Evolutionary conservation across 92 coral and sea anemone species (phyloP).

Genomic region (Actinostola sp.): DNA sequence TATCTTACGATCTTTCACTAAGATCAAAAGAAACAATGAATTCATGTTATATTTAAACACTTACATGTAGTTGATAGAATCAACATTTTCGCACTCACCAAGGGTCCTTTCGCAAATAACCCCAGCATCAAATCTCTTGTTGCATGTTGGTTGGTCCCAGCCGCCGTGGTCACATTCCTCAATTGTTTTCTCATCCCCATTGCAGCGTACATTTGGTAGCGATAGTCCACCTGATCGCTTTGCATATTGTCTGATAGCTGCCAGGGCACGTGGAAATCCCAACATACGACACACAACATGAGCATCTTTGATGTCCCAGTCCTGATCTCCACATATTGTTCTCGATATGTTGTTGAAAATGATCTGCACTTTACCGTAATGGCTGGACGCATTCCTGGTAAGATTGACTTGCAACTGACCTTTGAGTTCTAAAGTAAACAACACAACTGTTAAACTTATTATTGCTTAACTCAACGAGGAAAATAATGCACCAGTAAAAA

Average conservation of each 20-base stretch:
- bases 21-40: not conserved
- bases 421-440: not conserved
- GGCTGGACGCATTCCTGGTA: not conserved
- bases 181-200: not conserved
- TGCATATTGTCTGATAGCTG: constrained; percentile 5
- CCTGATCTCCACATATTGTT: constrained; percentile 10
- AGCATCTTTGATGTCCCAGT: constrained; percentile 11
- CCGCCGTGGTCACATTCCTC: constrained; percentile 5
- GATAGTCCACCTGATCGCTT: not conserved
- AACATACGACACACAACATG: constrained; percentile 10
- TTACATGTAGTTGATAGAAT: not conserved
- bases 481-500: not conserved
- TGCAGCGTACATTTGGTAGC: constrained; percentile 10
- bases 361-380: constrained; percentile 11
- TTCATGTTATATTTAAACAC: not conserved
- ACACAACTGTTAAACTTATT: not conserved
- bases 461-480: not conserved
- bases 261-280: not conserved
- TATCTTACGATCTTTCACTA: not conserved
- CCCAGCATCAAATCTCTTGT: constrained; percentile 5
- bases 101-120: constrained; percentile 4
- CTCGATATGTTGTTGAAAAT: not conserved
- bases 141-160: not conserved
- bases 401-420: constrained; percentile 11
- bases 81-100: not conserved